Evolutionary conservation across 2,888 invertebrate species (phyloP).

Genomic region (Melikaiella ostensackeni): DNA sequence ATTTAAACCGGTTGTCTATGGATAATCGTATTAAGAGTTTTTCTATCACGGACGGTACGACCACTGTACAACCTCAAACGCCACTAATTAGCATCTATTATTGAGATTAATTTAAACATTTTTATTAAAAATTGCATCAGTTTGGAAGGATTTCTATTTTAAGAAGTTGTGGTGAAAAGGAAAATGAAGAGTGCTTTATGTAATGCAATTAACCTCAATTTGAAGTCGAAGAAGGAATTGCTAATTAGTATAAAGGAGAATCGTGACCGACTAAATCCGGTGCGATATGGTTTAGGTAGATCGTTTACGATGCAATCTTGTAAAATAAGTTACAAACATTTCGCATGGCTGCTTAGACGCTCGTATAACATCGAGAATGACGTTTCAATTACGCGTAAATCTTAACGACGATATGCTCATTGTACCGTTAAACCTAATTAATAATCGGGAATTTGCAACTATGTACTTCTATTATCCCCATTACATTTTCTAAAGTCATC

Average conservation of each 20-base stretch:
- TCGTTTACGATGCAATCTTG: conserved; percentile 15
- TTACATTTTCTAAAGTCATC: not conserved
- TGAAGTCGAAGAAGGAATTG: conserved; percentile 10
- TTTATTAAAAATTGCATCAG: too few relatives aligned
- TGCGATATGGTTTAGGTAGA: conserved; percentile 17
- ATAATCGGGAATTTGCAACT: conserved; percentile 37
- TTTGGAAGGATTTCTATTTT: too few relatives aligned
- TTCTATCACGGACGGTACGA: too few relatives aligned
- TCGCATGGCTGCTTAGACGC: conserved; percentile 21
- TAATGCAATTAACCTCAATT: conserved; percentile 23
- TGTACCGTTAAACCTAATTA: conserved; percentile 55
- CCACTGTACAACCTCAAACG: too few relatives aligned
- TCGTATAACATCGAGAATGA: conserved; percentile 42
- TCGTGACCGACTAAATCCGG: conserved; percentile 26
- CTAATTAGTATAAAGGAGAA: conserved; percentile 24
- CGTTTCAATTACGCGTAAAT: conserved; percentile 55
- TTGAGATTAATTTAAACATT: too few relatives aligned
- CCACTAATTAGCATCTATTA: too few relatives aligned
- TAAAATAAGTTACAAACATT: conserved; percentile 21
- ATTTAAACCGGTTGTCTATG: too few relatives aligned
- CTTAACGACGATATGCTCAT: conserved; percentile 47
- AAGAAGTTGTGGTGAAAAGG: not conserved
- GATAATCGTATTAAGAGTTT: too few relatives aligned
- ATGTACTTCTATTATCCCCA: not conserved
- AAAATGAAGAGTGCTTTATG: not conserved